Base-by-base conservation (phyloP, 2,113 vertebrate genomes). In the Bettongia penicillata region DNA sequence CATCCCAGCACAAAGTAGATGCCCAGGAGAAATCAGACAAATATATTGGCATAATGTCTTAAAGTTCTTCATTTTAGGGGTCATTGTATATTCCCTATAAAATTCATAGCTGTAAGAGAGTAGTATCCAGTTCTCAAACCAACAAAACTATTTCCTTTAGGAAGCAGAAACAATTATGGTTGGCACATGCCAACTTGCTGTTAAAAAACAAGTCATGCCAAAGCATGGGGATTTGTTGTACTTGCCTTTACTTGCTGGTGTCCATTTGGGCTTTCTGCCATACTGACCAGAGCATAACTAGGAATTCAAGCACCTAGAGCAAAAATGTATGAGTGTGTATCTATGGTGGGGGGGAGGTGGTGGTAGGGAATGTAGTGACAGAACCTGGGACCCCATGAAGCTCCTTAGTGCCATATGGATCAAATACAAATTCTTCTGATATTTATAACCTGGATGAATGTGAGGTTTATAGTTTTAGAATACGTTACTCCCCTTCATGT, bases 1-100 rank as follows among this genome's bases (percentile, higher is more conserved):
- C 52, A 49, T 12, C 91, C 90, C 89, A 90, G 47, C 43, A 24
- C 52, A 8, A 91, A 94, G n/a, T 84, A 68, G 91, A 53, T 91
- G 84, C 48, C 24, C 28, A 51, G 43, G 92, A 91, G 48, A 94
- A 95, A 96, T 47, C 89, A 90, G 93, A 8, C 25, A 91, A 25
- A 89, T 14, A 37, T 94, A 51, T 93, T 22, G 89, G 90, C 93
- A 48, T 52, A 37, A 95, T 96, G 57, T 10, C 23, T 90, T 90
- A 68, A 92, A 77, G 9, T 90, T 94, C 90, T 53, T 91, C 95
- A 92, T 51, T 84, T 91, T 93, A 93, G n/a, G 51, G 48, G 51
- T 93, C 52, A 61, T 94, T 93, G 93, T 91, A 25, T 47, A 90
- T 0, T 68, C 7, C 68, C 3, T 94, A 89, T 92, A 90, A 97